Percentiles rank a stretch among this genome's conserved stretches.
Conservation (phyloP, 2,888 invertebrate species). For the Spilarctia lutea region DNA sequence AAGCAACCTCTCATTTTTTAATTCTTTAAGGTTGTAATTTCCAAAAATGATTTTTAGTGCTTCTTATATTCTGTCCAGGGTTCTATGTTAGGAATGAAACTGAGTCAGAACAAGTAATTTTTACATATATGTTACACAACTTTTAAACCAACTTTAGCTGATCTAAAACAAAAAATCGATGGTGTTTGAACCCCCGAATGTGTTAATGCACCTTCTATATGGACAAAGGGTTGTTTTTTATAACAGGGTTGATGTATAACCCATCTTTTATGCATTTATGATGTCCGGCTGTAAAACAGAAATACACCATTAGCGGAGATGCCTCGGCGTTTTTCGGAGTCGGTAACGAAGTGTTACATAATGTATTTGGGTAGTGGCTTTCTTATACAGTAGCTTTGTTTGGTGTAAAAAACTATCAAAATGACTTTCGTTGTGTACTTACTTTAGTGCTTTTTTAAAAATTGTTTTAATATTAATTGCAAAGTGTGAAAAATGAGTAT, state of each 20-base stretch:
- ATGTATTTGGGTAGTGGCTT: neutral
- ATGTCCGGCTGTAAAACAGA: slow-evolving; percentile 65
- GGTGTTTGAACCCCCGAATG: slow-evolving; percentile 33
- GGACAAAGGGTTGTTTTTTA: slow-evolving; percentile 70
- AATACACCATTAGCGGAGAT: slow-evolving; percentile 60
- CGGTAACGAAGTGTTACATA: slow-evolving; percentile 4
- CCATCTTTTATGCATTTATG: slow-evolving; percentile 71
- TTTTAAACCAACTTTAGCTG: neutral
- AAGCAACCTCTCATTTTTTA: too few species aligned
- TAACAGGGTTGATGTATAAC: slow-evolving; percentile 44
- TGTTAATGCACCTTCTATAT: slow-evolving; percentile 71
- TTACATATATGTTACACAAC: neutral
- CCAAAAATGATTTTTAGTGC: too few species aligned
- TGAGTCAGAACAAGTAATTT: too few species aligned
- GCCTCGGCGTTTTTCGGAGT: slow-evolving; percentile 39
- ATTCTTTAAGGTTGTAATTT: too few species aligned
- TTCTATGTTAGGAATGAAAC: too few species aligned
- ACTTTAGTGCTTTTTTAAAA: neutral
- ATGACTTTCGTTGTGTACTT: neutral
- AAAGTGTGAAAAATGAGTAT: neutral
- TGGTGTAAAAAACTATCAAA: neutral
- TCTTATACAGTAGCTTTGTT: neutral
- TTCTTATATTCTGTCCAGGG: neutral
- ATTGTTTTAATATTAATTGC: neutral
- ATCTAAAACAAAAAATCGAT: slow-evolving; percentile 26